phyloP scores from a whole-genome alignment of 2,113 vertebrate genomes.

The Petrocephalus zakoni region DNA sequence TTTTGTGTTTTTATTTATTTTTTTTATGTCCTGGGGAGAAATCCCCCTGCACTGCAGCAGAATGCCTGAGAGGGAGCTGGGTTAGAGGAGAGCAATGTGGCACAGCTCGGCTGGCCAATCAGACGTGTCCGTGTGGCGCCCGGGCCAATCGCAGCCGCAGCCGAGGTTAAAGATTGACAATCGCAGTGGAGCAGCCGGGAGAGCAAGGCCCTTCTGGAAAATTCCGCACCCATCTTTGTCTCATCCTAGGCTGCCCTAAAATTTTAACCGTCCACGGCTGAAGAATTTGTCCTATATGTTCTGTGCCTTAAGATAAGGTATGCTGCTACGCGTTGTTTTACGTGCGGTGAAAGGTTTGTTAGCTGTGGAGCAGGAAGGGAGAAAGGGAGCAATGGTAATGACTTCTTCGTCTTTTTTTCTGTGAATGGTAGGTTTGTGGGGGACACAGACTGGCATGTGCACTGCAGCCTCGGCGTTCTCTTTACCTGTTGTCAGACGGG shows the following conservation, averaged over 20 bases:
- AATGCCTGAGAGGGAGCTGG: slow-evolving; percentile 72
- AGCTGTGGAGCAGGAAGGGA: slow-evolving; percentile 42
- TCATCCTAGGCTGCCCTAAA: slow-evolving; percentile 71
- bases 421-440: slow-evolving; percentile 30
- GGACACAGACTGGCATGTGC: slow-evolving; percentile 35
- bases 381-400: slow-evolving; percentile 27
- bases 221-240: slow-evolving; percentile 88
- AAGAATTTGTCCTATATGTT: slow-evolving; percentile 66
- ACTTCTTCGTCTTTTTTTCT: slow-evolving; percentile 22
- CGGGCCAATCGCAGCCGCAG: slow-evolving; percentile 76
- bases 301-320: slow-evolving; percentile 71
- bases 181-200: slow-evolving; percentile 74
- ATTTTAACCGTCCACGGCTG: slow-evolving; percentile 56
- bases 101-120: slow-evolving; percentile 71
- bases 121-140: slow-evolving; percentile 58
- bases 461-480: slow-evolving; percentile 17
- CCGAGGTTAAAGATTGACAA: slow-evolving; percentile 93
- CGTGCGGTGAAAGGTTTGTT: slow-evolving; percentile 56
- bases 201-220: slow-evolving; percentile 90
- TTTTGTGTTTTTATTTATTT: slow-evolving; percentile 23
- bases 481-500: slow-evolving; percentile 33
- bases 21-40: slow-evolving; percentile 49
- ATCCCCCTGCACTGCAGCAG: slow-evolving; percentile 94
- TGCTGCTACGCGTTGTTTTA: slow-evolving; percentile 55
- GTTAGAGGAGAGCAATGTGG: slow-evolving; percentile 72